Conservation (phyloP, 2,888 invertebrate genomes). For the Noctua pronuba region DNA sequence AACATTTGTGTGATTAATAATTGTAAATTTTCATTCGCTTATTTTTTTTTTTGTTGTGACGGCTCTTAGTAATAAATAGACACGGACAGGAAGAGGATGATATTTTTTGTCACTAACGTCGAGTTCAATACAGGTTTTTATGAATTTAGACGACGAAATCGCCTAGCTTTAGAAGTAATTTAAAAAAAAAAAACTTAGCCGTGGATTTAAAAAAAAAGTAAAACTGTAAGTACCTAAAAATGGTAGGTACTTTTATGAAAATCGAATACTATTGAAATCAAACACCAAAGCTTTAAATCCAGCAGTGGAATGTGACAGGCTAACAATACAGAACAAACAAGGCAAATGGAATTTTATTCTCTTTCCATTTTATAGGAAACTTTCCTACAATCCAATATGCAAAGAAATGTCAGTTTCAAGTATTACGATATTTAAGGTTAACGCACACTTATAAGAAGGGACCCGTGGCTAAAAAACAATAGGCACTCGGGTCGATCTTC, state of each 20-base stretch:
- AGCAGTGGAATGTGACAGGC: neutral
- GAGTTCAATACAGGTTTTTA: neutral
- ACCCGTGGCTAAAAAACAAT: neutral
- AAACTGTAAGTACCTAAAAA: neutral
- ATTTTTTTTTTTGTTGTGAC: no score
- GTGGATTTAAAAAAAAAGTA: neutral
- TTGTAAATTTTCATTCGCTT: no score
- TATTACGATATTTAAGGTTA: neutral
- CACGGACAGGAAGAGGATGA: no score
- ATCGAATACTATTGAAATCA: neutral
- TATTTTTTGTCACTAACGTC: neutral
- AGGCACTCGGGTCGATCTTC: neutral
- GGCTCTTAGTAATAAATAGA: no score
- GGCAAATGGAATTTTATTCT: slow-evolving; percentile 5
- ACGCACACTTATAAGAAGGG: neutral
- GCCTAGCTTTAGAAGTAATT: no score
- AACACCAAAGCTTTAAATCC: neutral
- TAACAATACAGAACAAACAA: slow-evolving; percentile 4
- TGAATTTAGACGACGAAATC: neutral
- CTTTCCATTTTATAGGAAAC: neutral
- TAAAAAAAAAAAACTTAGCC: no score
- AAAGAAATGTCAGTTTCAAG: slow-evolving; percentile 9
- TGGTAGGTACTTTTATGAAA: neutral
- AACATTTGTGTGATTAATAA: neutral
- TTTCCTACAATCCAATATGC: slow-evolving; percentile 1